These are phyloP conservation scores for Cebuella pygmaea DNA, from an alignment of 2,797 vertebrate genomes.

Conservation along the genomic window DNA sequence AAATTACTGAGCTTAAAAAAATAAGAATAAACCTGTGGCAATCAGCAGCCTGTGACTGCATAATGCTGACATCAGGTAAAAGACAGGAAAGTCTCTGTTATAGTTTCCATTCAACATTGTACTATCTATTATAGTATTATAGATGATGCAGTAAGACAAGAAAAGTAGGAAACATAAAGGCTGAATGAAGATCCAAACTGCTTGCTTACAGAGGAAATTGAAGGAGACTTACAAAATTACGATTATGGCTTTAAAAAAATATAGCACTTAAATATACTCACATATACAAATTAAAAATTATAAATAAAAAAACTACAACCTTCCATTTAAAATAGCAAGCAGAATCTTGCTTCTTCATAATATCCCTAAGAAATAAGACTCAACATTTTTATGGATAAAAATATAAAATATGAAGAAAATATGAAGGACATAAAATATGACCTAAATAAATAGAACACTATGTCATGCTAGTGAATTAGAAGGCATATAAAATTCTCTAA, in stretches of 20 bases:
- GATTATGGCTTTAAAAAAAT: neutral
- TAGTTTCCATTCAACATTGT: neutral
- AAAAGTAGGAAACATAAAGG: neutral
- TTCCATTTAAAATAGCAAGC: slow-evolving; percentile 10
- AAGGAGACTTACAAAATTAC: neutral
- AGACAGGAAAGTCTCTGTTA: neutral
- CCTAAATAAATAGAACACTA: neutral
- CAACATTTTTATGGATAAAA: neutral
- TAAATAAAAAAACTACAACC: neutral
- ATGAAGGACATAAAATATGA: neutral
- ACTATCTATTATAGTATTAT: neutral
- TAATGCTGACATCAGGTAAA: neutral
- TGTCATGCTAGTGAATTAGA: neutral
- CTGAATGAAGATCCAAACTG: neutral
- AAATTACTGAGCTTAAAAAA: neutral
- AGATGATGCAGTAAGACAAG: neutral
- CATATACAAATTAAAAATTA: neutral
- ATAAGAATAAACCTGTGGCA: neutral
- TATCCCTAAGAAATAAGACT: slow-evolving; percentile 26
- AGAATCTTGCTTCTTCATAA: slow-evolving; percentile 1
- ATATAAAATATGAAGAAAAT: slow-evolving; percentile 26
- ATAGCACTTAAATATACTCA: neutral
- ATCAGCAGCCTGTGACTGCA: neutral
- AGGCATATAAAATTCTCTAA: neutral
- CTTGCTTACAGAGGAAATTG: neutral